Conservation (phyloP, 2,797 vertebrate genomes). For the Thripadectes ignobilis region DNA sequence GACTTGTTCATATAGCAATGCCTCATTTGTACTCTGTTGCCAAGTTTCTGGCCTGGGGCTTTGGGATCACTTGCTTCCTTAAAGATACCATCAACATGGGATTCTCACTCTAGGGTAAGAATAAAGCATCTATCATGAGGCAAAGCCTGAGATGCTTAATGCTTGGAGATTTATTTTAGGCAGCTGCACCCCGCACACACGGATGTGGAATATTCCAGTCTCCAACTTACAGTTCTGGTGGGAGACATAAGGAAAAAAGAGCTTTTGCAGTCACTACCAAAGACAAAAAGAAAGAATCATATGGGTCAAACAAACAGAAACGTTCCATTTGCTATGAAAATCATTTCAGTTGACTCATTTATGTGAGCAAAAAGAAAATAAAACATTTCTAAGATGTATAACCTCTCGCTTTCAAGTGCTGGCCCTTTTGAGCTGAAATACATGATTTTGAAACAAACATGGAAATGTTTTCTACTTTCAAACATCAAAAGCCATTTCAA, state of each 20-base stretch:
- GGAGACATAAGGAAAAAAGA: background rate
- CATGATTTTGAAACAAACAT: background rate
- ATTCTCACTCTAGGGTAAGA: conserved; percentile 18
- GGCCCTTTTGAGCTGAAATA: background rate
- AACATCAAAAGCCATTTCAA: background rate
- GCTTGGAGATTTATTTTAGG: conserved; percentile 24
- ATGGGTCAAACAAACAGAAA: background rate
- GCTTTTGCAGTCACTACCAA: background rate
- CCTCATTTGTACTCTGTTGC: background rate
- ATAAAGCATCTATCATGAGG: background rate
- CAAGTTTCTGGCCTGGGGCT: conserved; percentile 17
- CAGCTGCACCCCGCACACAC: background rate
- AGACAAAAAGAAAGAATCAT: background rate
- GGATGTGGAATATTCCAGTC: conserved; percentile 40
- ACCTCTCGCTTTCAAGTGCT: background rate
- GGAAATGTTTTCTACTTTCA: background rate
- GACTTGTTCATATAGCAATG: background rate
- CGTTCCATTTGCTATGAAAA: background rate
- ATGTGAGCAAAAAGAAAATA: background rate
- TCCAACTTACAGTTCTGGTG: background rate
- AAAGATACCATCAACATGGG: background rate
- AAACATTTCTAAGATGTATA: background rate
- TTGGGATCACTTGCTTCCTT: conserved; percentile 12
- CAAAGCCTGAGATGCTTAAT: background rate
- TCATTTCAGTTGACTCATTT: background rate